Base-by-base conservation (phyloP, 30 jellyfish, hydroid and myxozoan species). In the Calvadosia cruxmelitensis region DNA sequence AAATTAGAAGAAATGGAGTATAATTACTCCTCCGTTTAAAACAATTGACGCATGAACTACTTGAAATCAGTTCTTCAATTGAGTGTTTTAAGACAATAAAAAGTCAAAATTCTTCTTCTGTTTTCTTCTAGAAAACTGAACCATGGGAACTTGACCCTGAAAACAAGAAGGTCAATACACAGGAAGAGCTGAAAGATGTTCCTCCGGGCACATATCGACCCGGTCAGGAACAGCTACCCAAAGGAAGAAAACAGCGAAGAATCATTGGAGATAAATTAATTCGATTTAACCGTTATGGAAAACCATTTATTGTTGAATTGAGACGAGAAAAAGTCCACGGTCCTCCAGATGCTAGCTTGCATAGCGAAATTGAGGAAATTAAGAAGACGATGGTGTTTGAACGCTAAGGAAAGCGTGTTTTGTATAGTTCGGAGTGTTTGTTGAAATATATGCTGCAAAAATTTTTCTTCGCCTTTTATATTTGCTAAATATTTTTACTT, bases 71-170 rank as follows among this genome's bases (percentile, higher is more conserved):
- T n/a, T n/a, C n/a, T n/a, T n/a, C n/a, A n/a, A n/a, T n/a, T n/a
- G n/a, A n/a, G n/a, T n/a, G n/a, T n/a, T n/a, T n/a, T n/a, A n/a
- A n/a, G n/a, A n/a, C n/a, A n/a, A n/a, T n/a, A n/a, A n/a, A n/a
- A n/a, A n/a, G n/a, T n/a, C n/a, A n/a, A n/a, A n/a, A n/a, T n/a
- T n/a, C n/a, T n/a, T n/a, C n/a, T n/a, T n/a, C n/a, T n/a, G n/a
- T 67, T 31, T 76, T 27, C 0, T 53, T 77, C 10, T 64, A 87
- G 97, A 80, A 78, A 69, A 81, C 87, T 0, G 97, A 87, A 67
- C 67, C 31, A 0, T 87, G 97, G 97, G 97, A 87, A 36, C 49
- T 7, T 15, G 97, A 87, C 34, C 52, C 90, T 63, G 93, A 70
- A 29, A 3, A 52, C 78, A 1, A 65, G 51, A 1, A 53, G 51